Conservation (phyloP, 2,113 vertebrate genomes). For the Psephotus haematonotus region DNA sequence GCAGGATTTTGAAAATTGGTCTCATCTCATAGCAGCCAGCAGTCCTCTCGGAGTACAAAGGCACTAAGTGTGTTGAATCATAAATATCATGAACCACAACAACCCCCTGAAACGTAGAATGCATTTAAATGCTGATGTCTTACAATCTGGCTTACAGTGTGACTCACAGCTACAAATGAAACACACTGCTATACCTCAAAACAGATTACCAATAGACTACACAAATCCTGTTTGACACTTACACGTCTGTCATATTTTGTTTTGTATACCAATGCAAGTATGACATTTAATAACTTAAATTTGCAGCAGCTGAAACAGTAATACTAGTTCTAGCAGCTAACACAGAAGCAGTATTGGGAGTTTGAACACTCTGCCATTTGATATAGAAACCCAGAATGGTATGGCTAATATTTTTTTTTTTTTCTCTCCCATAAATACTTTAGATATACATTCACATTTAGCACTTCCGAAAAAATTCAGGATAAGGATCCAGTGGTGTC, state of each 20-base stretch:
- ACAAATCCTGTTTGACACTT: slow-evolving; percentile 2
- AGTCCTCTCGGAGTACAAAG: background rate
- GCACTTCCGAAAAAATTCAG: background rate
- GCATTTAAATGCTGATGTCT: background rate
- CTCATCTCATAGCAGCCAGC: background rate
- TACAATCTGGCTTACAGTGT: background rate
- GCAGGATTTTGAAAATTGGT: background rate
- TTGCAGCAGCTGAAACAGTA: background rate
- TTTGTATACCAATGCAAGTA: background rate
- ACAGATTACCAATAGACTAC: background rate
- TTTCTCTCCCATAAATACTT: background rate
- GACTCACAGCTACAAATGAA: background rate
- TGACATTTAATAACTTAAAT: slow-evolving; percentile 7
- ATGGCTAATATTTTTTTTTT: background rate
- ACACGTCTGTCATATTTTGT: background rate
- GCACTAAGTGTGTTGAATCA: background rate
- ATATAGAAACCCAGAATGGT: background rate
- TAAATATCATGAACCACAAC: background rate
- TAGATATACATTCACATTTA: background rate
- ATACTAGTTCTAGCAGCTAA: background rate
- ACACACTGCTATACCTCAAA: background rate
- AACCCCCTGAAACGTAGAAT: background rate
- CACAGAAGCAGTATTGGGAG: background rate
- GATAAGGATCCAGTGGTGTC: background rate
- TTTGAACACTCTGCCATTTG: background rate